Conservation (phyloP, 1,140 invertebrate genomes). For the Bombus affinis region DNA sequence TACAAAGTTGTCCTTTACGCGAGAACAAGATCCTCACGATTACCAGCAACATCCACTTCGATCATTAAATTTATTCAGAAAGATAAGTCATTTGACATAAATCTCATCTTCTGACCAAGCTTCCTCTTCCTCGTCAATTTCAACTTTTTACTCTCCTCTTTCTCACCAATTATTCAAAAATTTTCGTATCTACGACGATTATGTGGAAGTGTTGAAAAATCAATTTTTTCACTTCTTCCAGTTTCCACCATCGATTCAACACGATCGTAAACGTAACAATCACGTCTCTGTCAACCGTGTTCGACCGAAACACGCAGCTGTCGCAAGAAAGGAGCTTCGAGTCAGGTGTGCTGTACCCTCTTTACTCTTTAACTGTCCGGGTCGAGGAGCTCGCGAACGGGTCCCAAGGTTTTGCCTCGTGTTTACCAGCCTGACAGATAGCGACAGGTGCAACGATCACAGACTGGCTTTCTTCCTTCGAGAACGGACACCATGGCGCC, state of each 20-base stretch:
- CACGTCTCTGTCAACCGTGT: background rate
- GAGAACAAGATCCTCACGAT: background rate
- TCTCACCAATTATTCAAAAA: too few relatives aligned
- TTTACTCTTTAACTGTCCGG: background rate
- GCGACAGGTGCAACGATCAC: constrained; percentile 42
- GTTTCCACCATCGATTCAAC: too few relatives aligned
- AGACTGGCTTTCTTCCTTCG: background rate
- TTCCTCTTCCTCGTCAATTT: background rate
- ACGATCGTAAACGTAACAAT: background rate
- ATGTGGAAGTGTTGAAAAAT: background rate
- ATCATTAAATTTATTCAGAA: background rate
- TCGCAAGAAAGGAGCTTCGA: background rate
- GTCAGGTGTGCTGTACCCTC: constrained; percentile 18
- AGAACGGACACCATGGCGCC: constrained; percentile 7
- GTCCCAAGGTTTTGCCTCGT: constrained; percentile 30
- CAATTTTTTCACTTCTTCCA: background rate
- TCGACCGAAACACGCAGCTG: background rate
- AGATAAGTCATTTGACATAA: background rate
- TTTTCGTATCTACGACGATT: background rate
- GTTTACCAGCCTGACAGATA: constrained; percentile 26
- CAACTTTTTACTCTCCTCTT: too few relatives aligned
- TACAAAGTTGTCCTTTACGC: background rate
- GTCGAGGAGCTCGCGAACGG: background rate
- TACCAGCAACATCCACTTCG: background rate
- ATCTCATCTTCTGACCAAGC: background rate